Percentiles rank a stretch among this genome's conserved stretches.
Evolutionary conservation across 2,797 vertebrate genomes (phyloP).

Genomic region (Anguilla marmorata): DNA sequence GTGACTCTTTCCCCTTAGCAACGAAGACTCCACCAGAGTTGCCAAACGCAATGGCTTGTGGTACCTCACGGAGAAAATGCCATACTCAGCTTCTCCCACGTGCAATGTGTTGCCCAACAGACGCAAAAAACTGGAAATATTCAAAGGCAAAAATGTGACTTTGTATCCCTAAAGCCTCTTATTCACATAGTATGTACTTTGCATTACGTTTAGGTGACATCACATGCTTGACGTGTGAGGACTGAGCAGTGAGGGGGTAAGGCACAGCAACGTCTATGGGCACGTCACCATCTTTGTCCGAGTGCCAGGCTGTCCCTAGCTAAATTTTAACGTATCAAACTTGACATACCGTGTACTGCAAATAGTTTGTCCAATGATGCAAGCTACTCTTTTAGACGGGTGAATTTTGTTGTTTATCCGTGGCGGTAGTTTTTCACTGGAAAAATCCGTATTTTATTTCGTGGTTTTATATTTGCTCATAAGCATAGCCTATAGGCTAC

Average conservation of each 20-base stretch:
- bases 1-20: constrained; percentile 4
- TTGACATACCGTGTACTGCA: too few species aligned
- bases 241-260: neutral
- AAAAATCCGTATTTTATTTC: too few species aligned
- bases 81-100: neutral
- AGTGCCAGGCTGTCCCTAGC: too few species aligned
- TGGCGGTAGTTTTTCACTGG: too few species aligned
- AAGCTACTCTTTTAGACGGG: too few species aligned
- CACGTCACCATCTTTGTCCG: neutral
- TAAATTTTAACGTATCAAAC: too few species aligned
- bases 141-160: neutral
- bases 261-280: neutral
- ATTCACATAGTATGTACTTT: neutral
- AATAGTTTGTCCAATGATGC: too few species aligned
- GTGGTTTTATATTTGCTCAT: too few species aligned
- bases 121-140: neutral
- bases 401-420: too few species aligned
- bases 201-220: neutral
- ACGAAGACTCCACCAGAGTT: neutral
- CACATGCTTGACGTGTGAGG: neutral
- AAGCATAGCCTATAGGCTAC: too few species aligned
- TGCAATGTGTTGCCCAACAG: neutral
- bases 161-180: neutral
- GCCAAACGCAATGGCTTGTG: constrained; percentile 1
- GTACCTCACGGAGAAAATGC: neutral